These are phyloP conservation scores for Epinotia brunnichana DNA, from an alignment of 2,888 invertebrate species.

Conservation along the genomic window DNA sequence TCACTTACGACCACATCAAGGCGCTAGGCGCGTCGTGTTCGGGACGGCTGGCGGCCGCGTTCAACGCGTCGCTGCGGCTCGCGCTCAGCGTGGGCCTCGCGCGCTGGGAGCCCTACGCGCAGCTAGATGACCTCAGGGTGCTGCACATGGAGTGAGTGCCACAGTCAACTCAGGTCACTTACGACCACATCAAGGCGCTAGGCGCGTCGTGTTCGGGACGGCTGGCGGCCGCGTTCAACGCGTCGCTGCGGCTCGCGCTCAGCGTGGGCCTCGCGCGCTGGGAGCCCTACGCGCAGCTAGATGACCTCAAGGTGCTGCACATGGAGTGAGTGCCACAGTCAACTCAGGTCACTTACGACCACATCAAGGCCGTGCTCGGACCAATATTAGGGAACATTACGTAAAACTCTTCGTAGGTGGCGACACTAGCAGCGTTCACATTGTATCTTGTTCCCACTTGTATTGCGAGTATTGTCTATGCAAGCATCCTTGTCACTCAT, in stretches of 20 bases:
- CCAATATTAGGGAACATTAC: no score
- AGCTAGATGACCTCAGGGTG: conserved; percentile 71
- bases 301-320: conserved; percentile 67
- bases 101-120: conserved; percentile 75
- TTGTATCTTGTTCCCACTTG: no score
- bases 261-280: conserved; percentile 69
- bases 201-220: conserved; percentile 70
- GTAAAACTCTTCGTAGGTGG: no score
- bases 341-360: no score
- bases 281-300: conserved; percentile 76
- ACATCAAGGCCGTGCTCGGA: no score
- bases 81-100: conserved; percentile 70
- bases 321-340: conserved; percentile 73
- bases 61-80: conserved; percentile 65
- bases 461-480: no score
- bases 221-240: conserved; percentile 66
- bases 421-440: no score
- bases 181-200: no score
- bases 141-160: conserved; percentile 70
- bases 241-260: conserved; percentile 68
- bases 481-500: no score
- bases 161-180: no score
- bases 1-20: no score
- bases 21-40: conserved; percentile 65
- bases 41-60: conserved; percentile 71